These are phyloP conservation scores for Cremastobaeus sp. DNA, from an alignment of 2,888 invertebrate species.

Conservation along the genomic window DNA sequence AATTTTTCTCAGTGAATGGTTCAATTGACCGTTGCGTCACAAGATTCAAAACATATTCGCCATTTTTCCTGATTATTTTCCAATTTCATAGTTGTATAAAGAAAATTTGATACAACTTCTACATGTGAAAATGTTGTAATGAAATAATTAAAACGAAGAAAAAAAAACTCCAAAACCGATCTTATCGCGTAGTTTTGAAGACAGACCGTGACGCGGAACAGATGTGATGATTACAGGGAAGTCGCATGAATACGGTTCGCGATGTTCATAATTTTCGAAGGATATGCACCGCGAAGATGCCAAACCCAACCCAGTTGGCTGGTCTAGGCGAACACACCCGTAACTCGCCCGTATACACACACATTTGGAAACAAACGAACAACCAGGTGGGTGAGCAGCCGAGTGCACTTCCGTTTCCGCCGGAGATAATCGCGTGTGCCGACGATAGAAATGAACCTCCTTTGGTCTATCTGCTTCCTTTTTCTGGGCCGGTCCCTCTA, in stretches of 20 bases:
- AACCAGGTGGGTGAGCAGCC: slow-evolving; percentile 77
- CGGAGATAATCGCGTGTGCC: slow-evolving; percentile 73
- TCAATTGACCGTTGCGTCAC: too few species aligned
- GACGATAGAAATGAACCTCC: slow-evolving; percentile 62
- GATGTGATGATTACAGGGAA: slow-evolving; percentile 30
- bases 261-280: slow-evolving; percentile 38
- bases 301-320: slow-evolving; percentile 19
- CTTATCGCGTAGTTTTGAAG: too few species aligned
- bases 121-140: too few species aligned
- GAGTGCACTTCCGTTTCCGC: slow-evolving; percentile 77
- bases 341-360: background rate
- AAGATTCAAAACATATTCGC: too few species aligned
- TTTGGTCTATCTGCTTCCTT: slow-evolving; percentile 62
- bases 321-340: background rate
- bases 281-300: slow-evolving; percentile 36
- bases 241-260: slow-evolving; percentile 38
- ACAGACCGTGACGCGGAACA: too few species aligned
- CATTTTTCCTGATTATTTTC: too few species aligned
- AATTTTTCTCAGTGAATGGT: too few species aligned
- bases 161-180: too few species aligned
- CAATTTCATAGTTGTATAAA: too few species aligned
- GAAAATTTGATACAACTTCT: too few species aligned
- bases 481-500: slow-evolving; percentile 50
- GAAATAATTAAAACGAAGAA: too few species aligned
- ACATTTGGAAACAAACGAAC: slow-evolving; percentile 57